These are phyloP conservation scores for Anguilla anguilla DNA, from an alignment of 2,797 vertebrate genomes.

Conservation along the genomic window DNA sequence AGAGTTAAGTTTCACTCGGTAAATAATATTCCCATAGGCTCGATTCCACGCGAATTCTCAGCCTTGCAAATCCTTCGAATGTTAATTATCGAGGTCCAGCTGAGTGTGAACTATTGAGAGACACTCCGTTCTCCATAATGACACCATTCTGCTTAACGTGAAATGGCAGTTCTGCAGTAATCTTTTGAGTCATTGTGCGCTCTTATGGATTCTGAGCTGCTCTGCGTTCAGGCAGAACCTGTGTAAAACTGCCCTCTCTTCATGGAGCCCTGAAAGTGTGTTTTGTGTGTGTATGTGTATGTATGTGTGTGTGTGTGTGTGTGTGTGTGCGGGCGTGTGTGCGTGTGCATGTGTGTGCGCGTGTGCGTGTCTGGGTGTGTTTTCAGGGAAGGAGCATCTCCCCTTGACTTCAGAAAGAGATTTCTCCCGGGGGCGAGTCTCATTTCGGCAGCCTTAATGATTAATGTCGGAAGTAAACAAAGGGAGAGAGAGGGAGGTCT, in stretches of 20 bases:
- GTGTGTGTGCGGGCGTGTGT: background rate
- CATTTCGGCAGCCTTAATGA: slow-evolving; percentile 57
- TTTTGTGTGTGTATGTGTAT: background rate
- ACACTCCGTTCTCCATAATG: background rate
- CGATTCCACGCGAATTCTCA: background rate
- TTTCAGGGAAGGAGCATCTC: background rate
- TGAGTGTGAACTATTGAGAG: slow-evolving; percentile 11
- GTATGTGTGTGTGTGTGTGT: background rate
- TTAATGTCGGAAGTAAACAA: slow-evolving; percentile 49
- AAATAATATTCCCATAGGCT: background rate
- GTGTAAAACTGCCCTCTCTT: background rate
- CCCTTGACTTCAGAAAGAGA: background rate
- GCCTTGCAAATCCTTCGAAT: background rate
- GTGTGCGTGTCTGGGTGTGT: background rate
- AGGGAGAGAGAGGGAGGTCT: slow-evolving; percentile 34
- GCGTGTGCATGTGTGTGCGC: slow-evolving; percentile 2
- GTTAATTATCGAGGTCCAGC: background rate
- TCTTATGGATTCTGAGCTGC: background rate
- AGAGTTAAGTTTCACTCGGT: slow-evolving; percentile 27
- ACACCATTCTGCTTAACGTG: background rate
- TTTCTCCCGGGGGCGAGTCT: slow-evolving; percentile 40
- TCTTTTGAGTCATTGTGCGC: background rate
- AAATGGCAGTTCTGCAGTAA: background rate
- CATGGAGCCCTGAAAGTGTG: background rate
- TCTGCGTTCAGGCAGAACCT: background rate